These are phyloP conservation scores for Solenopsis invicta DNA, from an alignment of 1,140 invertebrate genomes.

Conservation along the genomic window DNA sequence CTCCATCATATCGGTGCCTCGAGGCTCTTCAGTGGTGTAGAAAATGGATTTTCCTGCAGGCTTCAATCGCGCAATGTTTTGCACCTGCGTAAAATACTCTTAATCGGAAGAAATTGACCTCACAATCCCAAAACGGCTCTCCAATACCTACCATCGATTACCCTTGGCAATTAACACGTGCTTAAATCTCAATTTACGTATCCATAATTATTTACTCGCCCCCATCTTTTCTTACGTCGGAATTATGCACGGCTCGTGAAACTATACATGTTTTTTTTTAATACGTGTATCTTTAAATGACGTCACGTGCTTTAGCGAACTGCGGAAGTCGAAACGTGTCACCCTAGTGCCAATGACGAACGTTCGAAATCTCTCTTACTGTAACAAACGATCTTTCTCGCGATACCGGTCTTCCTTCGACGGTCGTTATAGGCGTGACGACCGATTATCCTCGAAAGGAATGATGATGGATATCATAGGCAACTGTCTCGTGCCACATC, in stretches of 20 bases:
- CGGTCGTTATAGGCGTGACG: conserved; percentile 77
- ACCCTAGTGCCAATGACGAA: conserved; percentile 26
- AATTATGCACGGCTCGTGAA: background rate
- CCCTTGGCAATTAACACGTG: background rate
- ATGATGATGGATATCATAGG: conserved; percentile 78
- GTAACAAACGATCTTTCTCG: conserved; percentile 47
- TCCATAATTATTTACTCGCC: background rate
- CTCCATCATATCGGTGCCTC: conserved; percentile 79
- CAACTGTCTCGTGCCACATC: conserved; percentile 77
- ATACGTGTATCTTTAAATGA: background rate
- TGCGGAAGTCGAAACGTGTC: conserved; percentile 42
- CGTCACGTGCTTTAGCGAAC: background rate
- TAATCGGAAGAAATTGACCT: background rate
- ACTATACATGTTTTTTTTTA: background rate
- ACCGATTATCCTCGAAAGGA: conserved; percentile 78
- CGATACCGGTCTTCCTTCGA: conserved; percentile 58
- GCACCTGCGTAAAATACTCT: conserved; percentile 9
- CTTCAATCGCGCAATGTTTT: conserved; percentile 13
- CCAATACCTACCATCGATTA: background rate
- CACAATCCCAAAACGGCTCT: background rate
- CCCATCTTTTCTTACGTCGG: background rate
- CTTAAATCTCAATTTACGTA: background rate
- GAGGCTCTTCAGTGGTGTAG: conserved; percentile 55
- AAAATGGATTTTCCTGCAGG: conserved; percentile 66
- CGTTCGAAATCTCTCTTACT: conserved; percentile 10